A percentile compares a stretch with the other conserved stretches of the same genome.
These are phyloP conservation scores for Nasonia giraulti DNA, from an alignment of 1,140 invertebrate species.

Conservation along the genomic window DNA sequence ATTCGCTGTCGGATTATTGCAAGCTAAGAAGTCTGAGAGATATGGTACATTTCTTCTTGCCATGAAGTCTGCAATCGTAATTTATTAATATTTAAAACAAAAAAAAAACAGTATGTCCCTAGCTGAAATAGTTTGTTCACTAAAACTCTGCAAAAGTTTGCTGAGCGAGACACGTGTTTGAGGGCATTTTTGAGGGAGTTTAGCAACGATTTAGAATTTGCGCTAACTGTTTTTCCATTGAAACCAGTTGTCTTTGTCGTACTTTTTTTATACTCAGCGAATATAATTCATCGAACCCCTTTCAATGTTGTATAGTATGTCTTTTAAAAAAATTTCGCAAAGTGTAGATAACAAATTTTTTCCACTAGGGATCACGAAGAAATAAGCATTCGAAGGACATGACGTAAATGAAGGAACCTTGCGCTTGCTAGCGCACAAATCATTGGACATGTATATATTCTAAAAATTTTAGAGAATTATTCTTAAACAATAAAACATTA, in stretches of 20 bases:
- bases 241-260: background rate
- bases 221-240: slow-evolving; percentile 1
- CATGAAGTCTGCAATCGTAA: background rate
- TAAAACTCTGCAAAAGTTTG: background rate
- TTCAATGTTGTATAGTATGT: slow-evolving; percentile 1
- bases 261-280: slow-evolving; percentile 4
- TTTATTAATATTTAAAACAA: background rate
- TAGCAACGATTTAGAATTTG: slow-evolving; percentile 4
- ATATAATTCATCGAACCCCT: background rate
- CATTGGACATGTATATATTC: background rate
- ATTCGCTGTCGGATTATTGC: background rate
- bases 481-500: slow-evolving; percentile 5
- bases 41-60: slow-evolving; percentile 1
- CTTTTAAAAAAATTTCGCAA: background rate
- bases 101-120: background rate
- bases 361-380: background rate
- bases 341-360: slow-evolving; percentile 1
- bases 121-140: background rate
- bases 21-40: background rate
- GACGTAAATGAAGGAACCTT: background rate
- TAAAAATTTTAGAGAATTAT: slow-evolving; percentile 2
- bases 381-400: background rate
- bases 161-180: background rate
- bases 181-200: background rate
- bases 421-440: background rate